Evolutionary conservation across 2,888 invertebrate species (phyloP), one percentile per base, ranked within the genome.

Genomic region (Caenorhabditis sinica): DNA sequence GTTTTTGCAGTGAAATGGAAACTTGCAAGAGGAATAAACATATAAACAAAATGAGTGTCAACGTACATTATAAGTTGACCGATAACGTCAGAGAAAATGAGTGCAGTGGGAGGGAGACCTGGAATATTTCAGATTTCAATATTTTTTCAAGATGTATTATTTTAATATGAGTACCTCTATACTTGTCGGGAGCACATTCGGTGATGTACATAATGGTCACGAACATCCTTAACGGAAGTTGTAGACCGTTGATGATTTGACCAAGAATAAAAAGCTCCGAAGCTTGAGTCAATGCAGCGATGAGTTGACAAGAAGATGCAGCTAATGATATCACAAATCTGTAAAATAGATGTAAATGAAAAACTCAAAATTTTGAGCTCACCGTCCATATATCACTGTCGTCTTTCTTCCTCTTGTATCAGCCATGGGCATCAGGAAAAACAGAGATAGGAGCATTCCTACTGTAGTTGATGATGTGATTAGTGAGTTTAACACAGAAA

Each of bases 181-280:
- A 68, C 23, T 74, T 66, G 45, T 88, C 88, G 33, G 88, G 82
- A 23, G 85, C 74, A 66, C 86, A 85, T 60, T 88, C 88, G 0
- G 80, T 81, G 25, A 88, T 68, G 53, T 71, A 88, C 2, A 88
- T 25, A 8, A 72, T 20, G 1, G 82, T 82, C 2, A 83, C 83
- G 40, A 85, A 84, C 43, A 75, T 71, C 0, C 74, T 61, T 2
- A 86, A n/a, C 1, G 85, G 85, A 0, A 75, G 13, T 17, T 71
- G 65, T 0, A 60, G 17, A 2, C 84, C 83, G 25, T 69, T 66
- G 20, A 82, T 8, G 11, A 77, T 33, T 36, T 85, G 83, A 13
- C 74, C 83, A 40, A 88, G 43, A 8, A 86, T 53, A 40, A 83
- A 88, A 0, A 88, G 30, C 61, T 88, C 88, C 0, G 83, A 53